A percentile compares a stretch with the other conserved stretches of the same genome.
phyloP scores from a whole-genome alignment of 2,888 invertebrate genomes.

The Coelogynopora nodosa region DNA sequence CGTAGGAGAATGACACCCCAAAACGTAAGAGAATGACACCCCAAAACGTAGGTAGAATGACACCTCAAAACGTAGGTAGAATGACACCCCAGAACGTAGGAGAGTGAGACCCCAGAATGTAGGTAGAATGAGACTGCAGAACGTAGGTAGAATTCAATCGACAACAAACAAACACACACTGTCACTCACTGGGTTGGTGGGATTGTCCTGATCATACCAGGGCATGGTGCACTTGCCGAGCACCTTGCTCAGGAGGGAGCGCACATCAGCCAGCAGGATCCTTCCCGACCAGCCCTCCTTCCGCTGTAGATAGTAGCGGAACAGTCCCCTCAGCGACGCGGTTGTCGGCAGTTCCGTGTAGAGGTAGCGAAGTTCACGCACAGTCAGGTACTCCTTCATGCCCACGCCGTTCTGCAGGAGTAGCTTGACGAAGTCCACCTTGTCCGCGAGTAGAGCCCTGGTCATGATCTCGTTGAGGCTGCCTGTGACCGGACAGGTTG shows the following conservation, averaged over 20 bases:
- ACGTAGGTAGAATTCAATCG: too few species aligned
- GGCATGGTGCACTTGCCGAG: neutral
- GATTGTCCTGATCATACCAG: constrained; percentile 4
- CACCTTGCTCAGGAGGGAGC: constrained; percentile 48
- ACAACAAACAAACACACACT: too few species aligned
- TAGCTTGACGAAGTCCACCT: constrained; percentile 60
- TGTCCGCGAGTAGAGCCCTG: constrained; percentile 57
- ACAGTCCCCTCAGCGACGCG: neutral
- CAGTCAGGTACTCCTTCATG: constrained; percentile 61
- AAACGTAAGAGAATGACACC: too few species aligned
- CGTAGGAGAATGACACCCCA: too few species aligned
- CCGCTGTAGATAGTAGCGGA: neutral
- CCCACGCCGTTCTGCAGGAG: constrained; percentile 60
- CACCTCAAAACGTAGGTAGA: too few species aligned
- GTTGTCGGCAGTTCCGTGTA: constrained; percentile 51
- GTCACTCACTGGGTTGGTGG: neutral
- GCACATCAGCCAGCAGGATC: constrained; percentile 44
- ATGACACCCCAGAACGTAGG: too few species aligned
- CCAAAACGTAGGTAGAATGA: too few species aligned
- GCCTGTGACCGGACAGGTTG: too few species aligned
- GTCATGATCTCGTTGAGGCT: constrained; percentile 54
- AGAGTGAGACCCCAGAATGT: too few species aligned
- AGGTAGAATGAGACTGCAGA: too few species aligned
- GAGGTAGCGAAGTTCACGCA: constrained; percentile 54
- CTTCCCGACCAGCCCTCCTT: neutral